Base-by-base conservation (phyloP, 2,797 vertebrate species). In the Peromyscus aztecus region DNA sequence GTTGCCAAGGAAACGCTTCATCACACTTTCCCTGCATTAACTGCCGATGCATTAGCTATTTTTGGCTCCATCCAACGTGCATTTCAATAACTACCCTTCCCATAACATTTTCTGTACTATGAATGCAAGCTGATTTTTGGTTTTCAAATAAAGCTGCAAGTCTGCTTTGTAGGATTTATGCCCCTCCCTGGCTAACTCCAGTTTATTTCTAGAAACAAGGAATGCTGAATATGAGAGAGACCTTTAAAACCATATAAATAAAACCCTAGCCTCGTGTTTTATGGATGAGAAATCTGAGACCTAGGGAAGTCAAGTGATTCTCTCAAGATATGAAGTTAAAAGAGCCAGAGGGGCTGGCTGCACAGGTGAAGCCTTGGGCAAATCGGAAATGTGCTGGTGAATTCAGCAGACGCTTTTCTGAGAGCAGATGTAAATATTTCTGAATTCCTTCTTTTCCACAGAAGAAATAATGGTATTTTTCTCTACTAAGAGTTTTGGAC, bases 1-100 rank as follows among this genome's bases (percentile, higher is more conserved):
- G 89, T 96, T 96, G 81, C 92, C 96, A 94, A 95, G 96, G 80
- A 96, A 97, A 97, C 8, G 3, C 89, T 96, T 76, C 67, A 63
- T 89, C 4, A 4, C 71, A 91, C 77, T 82, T 93, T 89, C 55
- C 37, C 92, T 94, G 89, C 92, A 91, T 97, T 89, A 92, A 87
- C 91, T 81, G 43, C 92, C 43, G 84, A 55, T 94, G 87, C 90
- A 12, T 95, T 85, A 88, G 77, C 90, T 97, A 96, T 97, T 97
- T 98, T 90, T 82, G 97, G 82, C 76, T 96, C 77, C n/a, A 92
- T 92, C 73, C 75, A 87, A 75, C 76, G 77, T 88, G 73, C 17
- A 82, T 97, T 94, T 98, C 91, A 90, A 71, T 93, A 94, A 67
- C 27, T 84, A 75, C 57, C 83, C 34, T 94, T 80, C 34, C 71